A percentile compares a stretch with the other conserved stretches of the same genome.
Evolutionary conservation across 2,113 vertebrate species (phyloP).

Genomic region (Calyptommatus sinebrachiatus): DNA sequence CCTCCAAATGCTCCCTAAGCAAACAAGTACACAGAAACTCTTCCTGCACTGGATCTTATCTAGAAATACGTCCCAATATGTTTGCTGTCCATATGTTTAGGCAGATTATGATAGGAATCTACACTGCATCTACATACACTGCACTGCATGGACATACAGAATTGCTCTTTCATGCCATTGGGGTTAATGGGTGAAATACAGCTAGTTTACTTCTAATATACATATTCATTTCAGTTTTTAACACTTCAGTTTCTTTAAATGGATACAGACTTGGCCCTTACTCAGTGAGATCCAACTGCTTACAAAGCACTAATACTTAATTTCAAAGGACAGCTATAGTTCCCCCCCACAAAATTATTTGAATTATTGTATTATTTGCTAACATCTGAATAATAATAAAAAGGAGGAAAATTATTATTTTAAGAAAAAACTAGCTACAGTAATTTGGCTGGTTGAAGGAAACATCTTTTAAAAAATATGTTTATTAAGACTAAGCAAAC

Average conservation of each 20-base stretch:
- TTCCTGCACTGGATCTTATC: no score
- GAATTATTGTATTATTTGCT: not conserved
- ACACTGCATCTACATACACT: no score
- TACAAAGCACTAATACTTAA: not conserved
- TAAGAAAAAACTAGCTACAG: not conserved
- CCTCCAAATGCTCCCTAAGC: no score
- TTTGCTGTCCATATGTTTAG: no score
- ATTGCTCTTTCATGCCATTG: no score
- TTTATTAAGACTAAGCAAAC: no score
- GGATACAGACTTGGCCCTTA: not conserved
- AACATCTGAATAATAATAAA: not conserved
- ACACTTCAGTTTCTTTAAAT: constrained; percentile 16
- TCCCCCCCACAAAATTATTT: no score
- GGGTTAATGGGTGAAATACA: not conserved
- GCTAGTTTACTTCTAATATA: constrained; percentile 19
- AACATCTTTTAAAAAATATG: not conserved
- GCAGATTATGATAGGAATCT: no score
- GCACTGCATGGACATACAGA: no score
- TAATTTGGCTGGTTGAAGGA: not conserved
- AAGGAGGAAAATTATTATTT: not conserved
- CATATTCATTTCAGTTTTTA: constrained; percentile 17
- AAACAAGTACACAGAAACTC: no score
- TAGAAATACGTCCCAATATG: no score
- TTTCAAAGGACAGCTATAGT: not conserved
- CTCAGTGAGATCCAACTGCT: not conserved